Conservation (phyloP, 2,797 vertebrate species). For the Hippoglossus hippoglossus region DNA sequence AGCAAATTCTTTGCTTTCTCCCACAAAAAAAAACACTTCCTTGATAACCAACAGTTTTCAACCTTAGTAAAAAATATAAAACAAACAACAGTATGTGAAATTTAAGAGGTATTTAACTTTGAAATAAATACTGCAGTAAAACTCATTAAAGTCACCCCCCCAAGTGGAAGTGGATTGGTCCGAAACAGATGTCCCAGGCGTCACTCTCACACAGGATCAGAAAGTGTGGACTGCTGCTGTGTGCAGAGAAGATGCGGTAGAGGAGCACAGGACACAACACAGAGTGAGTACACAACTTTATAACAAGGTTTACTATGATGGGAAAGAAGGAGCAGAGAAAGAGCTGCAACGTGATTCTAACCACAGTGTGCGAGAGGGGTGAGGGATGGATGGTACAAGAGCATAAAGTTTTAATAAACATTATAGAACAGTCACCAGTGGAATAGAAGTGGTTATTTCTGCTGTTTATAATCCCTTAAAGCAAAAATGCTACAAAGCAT, state of each 20-base stretch:
- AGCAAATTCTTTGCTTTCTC: no score
- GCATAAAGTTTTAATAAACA: no score
- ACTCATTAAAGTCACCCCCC: background rate
- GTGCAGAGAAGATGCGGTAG: conserved; percentile 49
- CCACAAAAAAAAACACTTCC: no score
- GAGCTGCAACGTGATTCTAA: rapidly evolving
- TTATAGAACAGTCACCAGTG: no score
- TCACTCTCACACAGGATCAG: conserved; percentile 45
- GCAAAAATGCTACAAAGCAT: no score
- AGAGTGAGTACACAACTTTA: conserved; percentile 42
- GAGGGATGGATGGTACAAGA: no score
- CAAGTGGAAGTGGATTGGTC: conserved; percentile 49
- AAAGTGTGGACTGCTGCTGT: conserved; percentile 49
- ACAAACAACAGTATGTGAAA: background rate
- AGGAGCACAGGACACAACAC: conserved; percentile 17
- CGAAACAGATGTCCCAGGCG: conserved; percentile 73
- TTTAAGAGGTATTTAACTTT: rapidly evolving
- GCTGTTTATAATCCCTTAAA: no score
- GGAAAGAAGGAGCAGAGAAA: background rate
- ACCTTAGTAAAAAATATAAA: background rate
- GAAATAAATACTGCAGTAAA: rapidly evolving
- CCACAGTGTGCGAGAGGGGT: background rate
- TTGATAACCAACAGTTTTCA: no score
- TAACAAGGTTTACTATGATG: background rate
- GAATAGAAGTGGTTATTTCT: no score